Conservation (phyloP, 2,888 invertebrate genomes). For the Tetrapedia diversipes region DNA sequence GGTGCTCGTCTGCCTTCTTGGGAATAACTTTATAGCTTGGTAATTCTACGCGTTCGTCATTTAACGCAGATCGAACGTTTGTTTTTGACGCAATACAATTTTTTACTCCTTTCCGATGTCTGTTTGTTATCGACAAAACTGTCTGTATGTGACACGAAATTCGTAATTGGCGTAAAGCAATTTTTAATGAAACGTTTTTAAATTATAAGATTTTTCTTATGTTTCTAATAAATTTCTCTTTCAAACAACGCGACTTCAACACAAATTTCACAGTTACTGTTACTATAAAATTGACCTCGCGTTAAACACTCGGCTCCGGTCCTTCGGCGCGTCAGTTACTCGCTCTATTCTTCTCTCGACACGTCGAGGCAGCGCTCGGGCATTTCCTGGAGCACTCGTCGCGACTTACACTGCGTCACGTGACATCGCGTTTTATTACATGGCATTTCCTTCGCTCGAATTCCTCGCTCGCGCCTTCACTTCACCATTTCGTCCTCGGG, state of each 20-base stretch:
- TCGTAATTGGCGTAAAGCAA: no score
- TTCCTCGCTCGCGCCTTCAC: slow-evolving; percentile 21
- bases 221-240: no score
- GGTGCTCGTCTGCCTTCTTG: not conserved
- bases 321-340: not conserved
- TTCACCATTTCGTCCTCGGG: slow-evolving; percentile 1
- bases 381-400: slow-evolving; percentile 18
- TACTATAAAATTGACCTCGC: not conserved
- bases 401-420: slow-evolving; percentile 8
- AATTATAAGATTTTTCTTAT: no score
- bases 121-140: no score
- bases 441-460: slow-evolving; percentile 18
- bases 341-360: slow-evolving; percentile 7
- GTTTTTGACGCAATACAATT: not conserved
- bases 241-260: not conserved
- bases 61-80: not conserved
- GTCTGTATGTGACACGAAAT: no score
- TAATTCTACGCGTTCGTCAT: not conserved
- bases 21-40: not conserved
- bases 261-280: not conserved
- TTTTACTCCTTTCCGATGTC: no score
- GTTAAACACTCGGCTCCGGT: not conserved
- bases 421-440: slow-evolving; percentile 33
- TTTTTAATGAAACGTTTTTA: no score
- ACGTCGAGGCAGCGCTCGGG: slow-evolving; percentile 17